Percentiles rank a stretch among this genome's conserved stretches.
phyloP scores from a whole-genome alignment of 53 echinoderm and acorn worm genomes.

The Actinopyga echinites region DNA sequence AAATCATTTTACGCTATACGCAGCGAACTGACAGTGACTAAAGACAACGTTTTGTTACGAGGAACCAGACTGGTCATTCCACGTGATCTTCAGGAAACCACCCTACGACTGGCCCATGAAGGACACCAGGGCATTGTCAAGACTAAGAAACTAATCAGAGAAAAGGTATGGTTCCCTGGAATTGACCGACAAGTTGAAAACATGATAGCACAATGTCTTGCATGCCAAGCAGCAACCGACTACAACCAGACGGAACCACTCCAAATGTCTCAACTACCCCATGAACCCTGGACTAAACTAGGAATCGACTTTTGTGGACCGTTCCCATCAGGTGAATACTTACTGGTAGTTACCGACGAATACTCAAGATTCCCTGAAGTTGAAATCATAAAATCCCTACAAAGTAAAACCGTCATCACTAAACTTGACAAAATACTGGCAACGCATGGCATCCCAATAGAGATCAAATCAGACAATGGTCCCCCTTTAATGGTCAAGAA shows the following conservation, averaged over 20 bases:
- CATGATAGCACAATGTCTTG: too few species aligned
- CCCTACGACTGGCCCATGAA: slow-evolving; percentile 44
- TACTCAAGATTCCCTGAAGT: slow-evolving; percentile 54
- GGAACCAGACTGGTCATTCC: slow-evolving; percentile 63
- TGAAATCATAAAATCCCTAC: slow-evolving; percentile 31
- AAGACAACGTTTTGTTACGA: not conserved
- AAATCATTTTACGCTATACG: slow-evolving; percentile 1
- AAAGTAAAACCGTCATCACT: slow-evolving; percentile 23
- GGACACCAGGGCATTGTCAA: slow-evolving; percentile 61
- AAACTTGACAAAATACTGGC: too few species aligned
- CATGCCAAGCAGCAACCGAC: not conserved
- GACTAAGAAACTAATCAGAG: too few species aligned
- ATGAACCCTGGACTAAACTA: slow-evolving; percentile 29
- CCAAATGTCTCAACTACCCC: not conserved
- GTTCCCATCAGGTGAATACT: slow-evolving; percentile 38
- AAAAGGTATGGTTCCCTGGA: too few species aligned
- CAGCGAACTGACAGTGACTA: slow-evolving; percentile 7
- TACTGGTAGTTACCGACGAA: slow-evolving; percentile 31
- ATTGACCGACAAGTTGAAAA: slow-evolving; percentile 61
- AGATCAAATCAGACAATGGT: slow-evolving; percentile 48
- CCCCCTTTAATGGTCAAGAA: too few species aligned
- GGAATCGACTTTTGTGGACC: slow-evolving; percentile 42
- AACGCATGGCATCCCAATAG: not conserved
- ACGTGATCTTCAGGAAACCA: not conserved
- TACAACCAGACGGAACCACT: not conserved